phyloP scores from a whole-genome alignment of 2,113 vertebrate species.

The Crocuta crocuta region DNA sequence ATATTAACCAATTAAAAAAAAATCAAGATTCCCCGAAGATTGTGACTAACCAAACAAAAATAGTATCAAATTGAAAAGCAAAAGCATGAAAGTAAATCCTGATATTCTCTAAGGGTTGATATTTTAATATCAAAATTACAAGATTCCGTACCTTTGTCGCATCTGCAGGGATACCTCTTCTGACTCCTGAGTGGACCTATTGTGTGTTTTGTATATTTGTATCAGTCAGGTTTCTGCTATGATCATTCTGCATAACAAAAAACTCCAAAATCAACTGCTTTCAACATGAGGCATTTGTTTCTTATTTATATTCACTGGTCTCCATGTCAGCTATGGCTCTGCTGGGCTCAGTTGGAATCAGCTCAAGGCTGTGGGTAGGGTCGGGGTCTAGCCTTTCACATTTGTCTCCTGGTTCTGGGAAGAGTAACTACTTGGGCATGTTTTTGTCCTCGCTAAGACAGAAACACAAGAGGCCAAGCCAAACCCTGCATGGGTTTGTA shows the following conservation, averaged over 20 bases:
- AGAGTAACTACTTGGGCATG: not conserved
- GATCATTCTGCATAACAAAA: not conserved
- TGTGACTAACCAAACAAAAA: not conserved
- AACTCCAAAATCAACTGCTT: not conserved
- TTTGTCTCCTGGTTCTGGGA: not conserved
- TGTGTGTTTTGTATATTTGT: not conserved
- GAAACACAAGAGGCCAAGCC: not conserved
- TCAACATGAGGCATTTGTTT: not conserved
- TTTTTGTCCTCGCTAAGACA: not conserved
- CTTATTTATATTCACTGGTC: not conserved
- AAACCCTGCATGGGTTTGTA: not conserved
- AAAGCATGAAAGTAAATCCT: constrained; percentile 23
- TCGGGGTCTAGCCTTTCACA: not conserved
- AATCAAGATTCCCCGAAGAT: not conserved
- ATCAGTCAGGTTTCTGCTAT: not conserved
- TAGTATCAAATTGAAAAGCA: not conserved
- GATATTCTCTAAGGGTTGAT: not conserved
- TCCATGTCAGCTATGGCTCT: not conserved
- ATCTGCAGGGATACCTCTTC: not conserved
- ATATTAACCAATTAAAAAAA: not conserved
- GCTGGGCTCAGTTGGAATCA: not conserved
- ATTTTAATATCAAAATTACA: not conserved
- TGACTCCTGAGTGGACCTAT: too few relatives aligned
- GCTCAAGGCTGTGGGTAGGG: not conserved
- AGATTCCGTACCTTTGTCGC: not conserved